phyloP scores from a whole-genome alignment of 2,797 vertebrate genomes.

The Selene dorsalis region DNA sequence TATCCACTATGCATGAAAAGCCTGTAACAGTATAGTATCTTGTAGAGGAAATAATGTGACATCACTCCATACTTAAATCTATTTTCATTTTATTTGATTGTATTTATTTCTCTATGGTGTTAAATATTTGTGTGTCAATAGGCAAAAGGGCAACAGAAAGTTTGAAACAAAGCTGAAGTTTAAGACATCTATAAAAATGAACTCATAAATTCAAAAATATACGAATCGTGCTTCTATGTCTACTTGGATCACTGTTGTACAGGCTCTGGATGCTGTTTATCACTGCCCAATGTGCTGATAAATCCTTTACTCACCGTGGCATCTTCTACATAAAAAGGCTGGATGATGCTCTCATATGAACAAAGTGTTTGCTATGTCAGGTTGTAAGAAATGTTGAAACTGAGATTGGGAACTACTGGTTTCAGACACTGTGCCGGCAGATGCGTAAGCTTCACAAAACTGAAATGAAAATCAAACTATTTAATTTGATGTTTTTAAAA shows the following conservation, averaged over 20 bases:
- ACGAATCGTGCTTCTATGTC: background rate
- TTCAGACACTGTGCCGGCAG: no score
- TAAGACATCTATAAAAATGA: background rate
- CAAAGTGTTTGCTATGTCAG: background rate
- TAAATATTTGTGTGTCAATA: background rate
- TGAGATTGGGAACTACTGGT: background rate
- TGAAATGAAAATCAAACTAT: no score
- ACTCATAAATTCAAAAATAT: background rate
- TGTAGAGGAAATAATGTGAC: background rate
- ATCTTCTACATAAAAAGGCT: no score
- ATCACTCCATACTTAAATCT: background rate
- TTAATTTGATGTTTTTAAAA: no score
- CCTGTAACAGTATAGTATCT: background rate
- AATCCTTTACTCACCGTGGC: no score
- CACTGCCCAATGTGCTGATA: no score
- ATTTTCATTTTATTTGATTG: background rate
- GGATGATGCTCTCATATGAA: background rate
- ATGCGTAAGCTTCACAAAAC: no score
- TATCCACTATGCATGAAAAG: background rate
- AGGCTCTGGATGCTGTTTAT: no score
- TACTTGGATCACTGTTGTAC: background rate
- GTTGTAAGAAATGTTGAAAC: background rate
- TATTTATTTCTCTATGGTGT: background rate
- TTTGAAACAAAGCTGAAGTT: background rate
- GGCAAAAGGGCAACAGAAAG: background rate